These are phyloP conservation scores for Mercenaria mercenaria DNA, from an alignment of 1,140 invertebrate species.

Conservation along the genomic window DNA sequence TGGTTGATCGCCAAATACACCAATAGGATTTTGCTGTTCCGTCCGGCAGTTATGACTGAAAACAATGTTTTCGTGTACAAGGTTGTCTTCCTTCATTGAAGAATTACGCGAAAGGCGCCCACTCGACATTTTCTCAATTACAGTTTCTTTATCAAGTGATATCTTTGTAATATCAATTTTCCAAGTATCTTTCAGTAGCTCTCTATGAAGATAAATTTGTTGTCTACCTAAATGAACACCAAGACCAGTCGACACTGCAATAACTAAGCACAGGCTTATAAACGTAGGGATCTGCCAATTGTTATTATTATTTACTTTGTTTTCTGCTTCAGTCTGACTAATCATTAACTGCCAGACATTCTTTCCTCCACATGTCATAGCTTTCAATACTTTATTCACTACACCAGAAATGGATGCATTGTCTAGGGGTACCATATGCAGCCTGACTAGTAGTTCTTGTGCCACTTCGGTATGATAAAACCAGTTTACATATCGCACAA, in stretches of 20 bases:
- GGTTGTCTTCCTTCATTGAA: background rate
- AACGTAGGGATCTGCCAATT: conserved; percentile 69
- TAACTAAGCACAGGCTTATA: conserved; percentile 57
- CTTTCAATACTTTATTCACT: conserved; percentile 61
- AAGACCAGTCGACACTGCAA: conserved; percentile 39
- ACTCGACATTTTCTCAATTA: background rate
- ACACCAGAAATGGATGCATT: conserved; percentile 44
- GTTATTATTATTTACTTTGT: background rate
- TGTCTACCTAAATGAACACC: conserved; percentile 52
- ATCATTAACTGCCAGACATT: conserved; percentile 68
- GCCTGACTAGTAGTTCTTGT: background rate
- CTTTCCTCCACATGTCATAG: conserved; percentile 73
- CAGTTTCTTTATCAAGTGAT: conserved; percentile 56
- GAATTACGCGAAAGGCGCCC: background rate
- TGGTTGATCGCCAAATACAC: conserved; percentile 69
- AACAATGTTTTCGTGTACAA: conserved; percentile 9
- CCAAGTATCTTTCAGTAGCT: conserved; percentile 78
- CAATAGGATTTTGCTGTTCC: conserved; percentile 72
- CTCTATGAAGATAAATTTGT: conserved; percentile 59
- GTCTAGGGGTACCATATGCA: conserved; percentile 73
- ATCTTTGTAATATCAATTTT: conserved; percentile 58
- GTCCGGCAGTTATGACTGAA: conserved; percentile 48
- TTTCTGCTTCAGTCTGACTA: conserved; percentile 69
- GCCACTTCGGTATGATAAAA: conserved; percentile 66
- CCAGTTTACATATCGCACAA: conserved; percentile 80